These are phyloP conservation scores for Peromyscus aztecus DNA, from an alignment of 2,797 vertebrate genomes.

Conservation along the genomic window DNA sequence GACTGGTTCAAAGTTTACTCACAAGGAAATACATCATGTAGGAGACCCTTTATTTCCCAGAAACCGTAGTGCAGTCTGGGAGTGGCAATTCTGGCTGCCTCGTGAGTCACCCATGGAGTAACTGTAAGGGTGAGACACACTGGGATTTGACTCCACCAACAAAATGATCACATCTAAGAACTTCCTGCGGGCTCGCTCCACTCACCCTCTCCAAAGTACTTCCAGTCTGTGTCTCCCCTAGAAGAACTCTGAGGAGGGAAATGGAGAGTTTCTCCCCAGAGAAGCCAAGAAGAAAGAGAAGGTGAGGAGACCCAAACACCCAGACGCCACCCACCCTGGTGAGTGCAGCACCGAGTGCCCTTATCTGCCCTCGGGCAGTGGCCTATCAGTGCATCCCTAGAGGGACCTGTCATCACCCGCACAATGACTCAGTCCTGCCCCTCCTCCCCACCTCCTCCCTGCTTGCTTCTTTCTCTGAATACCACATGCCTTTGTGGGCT, in stretches of 20 bases:
- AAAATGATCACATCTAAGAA: slow-evolving; percentile 14
- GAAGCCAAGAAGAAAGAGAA: background rate
- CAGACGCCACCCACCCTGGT: accelerated
- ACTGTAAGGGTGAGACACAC: background rate
- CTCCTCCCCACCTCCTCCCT: background rate
- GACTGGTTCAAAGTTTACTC: background rate
- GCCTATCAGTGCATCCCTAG: accelerated
- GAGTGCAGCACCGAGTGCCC: accelerated
- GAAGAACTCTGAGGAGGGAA: background rate
- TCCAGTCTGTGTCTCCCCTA: accelerated
- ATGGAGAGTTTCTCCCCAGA: background rate
- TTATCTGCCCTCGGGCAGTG: accelerated
- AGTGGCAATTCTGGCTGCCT: background rate
- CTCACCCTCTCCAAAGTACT: too few species aligned
- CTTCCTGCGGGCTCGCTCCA: background rate
- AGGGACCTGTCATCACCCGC: background rate
- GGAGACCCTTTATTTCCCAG: slow-evolving; percentile 29
- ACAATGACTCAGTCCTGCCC: too few species aligned
- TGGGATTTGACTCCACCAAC: slow-evolving; percentile 2
- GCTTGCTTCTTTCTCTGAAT: background rate
- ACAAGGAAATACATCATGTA: background rate
- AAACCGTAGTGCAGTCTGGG: background rate
- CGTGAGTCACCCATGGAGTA: background rate
- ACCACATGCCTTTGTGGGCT: background rate
- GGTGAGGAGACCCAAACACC: accelerated